Percentiles rank a stretch among this genome's conserved stretches.
Evolutionary conservation across 1,140 invertebrate genomes (phyloP).

Genomic region (Solenopsis invicta): DNA sequence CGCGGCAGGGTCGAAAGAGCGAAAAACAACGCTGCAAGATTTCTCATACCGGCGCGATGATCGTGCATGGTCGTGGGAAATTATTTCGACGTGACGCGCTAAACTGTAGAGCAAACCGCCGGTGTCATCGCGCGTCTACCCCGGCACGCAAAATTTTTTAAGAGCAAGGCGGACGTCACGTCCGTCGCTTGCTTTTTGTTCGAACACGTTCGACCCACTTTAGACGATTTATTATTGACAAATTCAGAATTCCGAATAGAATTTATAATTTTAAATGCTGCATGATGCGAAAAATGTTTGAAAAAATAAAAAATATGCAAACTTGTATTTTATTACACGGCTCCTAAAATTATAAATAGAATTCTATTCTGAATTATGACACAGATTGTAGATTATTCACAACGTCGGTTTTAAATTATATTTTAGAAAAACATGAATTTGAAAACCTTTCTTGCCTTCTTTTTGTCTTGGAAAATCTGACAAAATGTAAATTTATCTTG

Average conservation of each 20-base stretch:
- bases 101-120: conserved; percentile 1
- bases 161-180: background rate
- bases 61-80: conserved; percentile 5
- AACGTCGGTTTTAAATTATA: background rate
- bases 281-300: background rate
- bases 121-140: background rate
- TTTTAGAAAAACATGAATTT: background rate
- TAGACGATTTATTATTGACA: background rate
- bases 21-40: conserved; percentile 67
- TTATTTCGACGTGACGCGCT: background rate
- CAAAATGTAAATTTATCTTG: background rate
- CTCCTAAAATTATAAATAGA: too few species aligned
- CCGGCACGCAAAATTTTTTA: background rate
- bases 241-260: background rate
- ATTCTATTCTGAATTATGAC: background rate
- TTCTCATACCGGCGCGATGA: conserved; percentile 33
- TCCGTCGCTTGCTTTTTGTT: background rate
- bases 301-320: background rate
- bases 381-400: background rate
- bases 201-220: background rate
- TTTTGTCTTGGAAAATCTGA: background rate
- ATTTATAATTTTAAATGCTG: background rate
- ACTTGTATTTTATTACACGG: background rate
- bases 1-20: background rate
- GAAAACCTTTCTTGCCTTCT: background rate